These are phyloP conservation scores for Polypedilum vanderplanki DNA, from an alignment of 1,140 invertebrate genomes.

Conservation along the genomic window DNA sequence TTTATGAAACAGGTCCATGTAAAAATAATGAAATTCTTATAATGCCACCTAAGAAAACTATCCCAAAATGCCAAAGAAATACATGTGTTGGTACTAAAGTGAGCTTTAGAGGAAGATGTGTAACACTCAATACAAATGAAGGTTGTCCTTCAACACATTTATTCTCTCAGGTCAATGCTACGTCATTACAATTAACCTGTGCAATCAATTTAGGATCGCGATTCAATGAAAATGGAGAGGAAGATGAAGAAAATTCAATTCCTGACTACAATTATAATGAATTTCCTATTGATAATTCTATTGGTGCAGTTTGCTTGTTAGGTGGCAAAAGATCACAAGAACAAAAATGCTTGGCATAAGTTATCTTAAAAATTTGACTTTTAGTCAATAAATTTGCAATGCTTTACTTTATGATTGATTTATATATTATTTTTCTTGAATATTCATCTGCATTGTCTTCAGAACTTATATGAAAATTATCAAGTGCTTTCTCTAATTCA, in stretches of 20 bases:
- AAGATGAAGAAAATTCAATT: background rate
- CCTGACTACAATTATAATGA: background rate
- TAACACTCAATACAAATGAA: background rate
- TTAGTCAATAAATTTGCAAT: background rate
- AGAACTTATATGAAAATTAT: slow-evolving; percentile 37
- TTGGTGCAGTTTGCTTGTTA: background rate
- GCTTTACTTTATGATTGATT: background rate
- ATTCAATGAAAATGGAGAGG: slow-evolving; percentile 33
- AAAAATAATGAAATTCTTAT: background rate
- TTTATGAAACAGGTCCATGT: background rate
- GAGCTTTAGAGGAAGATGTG: background rate
- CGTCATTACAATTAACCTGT: slow-evolving; percentile 45
- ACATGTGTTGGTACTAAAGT: background rate
- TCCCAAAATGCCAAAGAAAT: background rate
- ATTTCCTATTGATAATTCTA: background rate
- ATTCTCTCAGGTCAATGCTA: slow-evolving; percentile 47
- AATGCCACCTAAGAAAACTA: background rate
- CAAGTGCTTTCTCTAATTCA: slow-evolving; percentile 47
- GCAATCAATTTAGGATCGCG: slow-evolving; percentile 37
- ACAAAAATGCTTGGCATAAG: slow-evolving; percentile 29
- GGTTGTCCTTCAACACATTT: background rate
- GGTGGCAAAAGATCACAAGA: slow-evolving; percentile 31
- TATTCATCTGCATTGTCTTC: background rate
- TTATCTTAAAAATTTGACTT: background rate
- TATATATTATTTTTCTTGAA: background rate